phyloP scores from a whole-genome alignment of 2,797 vertebrate species.

The Melanitta fusca region DNA sequence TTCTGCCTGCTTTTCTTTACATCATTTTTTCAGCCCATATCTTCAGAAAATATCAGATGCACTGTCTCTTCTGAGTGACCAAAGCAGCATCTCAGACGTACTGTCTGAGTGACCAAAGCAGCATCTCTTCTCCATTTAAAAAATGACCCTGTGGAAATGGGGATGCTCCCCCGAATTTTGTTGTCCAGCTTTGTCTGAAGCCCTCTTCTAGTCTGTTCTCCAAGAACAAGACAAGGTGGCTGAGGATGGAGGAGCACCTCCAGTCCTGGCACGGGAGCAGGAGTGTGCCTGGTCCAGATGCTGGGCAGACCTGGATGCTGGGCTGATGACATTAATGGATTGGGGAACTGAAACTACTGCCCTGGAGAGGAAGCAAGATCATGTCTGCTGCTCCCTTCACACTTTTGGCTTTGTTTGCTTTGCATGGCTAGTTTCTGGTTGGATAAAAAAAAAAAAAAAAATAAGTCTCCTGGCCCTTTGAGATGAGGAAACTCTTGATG shows the following conservation, averaged over 20 bases:
- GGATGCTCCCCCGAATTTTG: background rate
- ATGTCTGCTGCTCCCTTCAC: background rate
- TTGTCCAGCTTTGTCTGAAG: background rate
- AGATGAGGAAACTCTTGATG: background rate
- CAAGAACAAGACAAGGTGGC: background rate
- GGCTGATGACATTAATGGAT: background rate
- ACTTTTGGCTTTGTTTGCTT: background rate
- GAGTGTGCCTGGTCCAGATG: background rate
- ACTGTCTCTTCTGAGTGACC: background rate
- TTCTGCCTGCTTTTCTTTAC: background rate
- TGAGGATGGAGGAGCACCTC: background rate
- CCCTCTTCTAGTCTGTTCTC: background rate
- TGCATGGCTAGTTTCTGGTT: background rate
- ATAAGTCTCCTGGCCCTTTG: fast-evolving
- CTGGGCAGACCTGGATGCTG: background rate
- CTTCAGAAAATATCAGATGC: background rate
- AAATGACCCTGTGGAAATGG: background rate
- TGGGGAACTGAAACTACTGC: background rate
- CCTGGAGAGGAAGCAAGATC: background rate
- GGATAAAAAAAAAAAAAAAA: background rate
- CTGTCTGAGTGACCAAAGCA: background rate
- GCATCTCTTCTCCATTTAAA: background rate
- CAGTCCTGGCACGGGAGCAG: background rate
- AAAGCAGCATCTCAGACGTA: background rate
- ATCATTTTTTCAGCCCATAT: background rate